Base-by-base conservation (phyloP, 2,797 vertebrate genomes). In the Chromobotia macracanthus region DNA sequence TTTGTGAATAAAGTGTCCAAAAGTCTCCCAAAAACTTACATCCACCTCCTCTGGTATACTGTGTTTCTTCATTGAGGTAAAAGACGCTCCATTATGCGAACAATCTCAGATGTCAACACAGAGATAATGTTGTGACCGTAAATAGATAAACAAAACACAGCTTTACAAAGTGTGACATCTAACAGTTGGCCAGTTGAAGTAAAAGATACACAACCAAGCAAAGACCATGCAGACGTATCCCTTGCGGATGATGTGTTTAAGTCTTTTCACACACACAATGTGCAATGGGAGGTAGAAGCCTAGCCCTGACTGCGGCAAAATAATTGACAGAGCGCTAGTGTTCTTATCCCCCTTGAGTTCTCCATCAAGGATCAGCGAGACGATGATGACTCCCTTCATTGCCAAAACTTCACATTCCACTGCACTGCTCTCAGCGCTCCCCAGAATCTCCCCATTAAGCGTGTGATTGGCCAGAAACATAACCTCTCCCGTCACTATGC, bases 401-500 rank as follows among this genome's bases (percentile, higher is more conserved):
- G 98, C 95, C 81, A 99, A 91, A 64, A 99, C 88, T 99, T 99
- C 10, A 99, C 96, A 11, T 31, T 99, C 97, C 81, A 99, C 97
- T 0, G 98, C 97, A 0, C 97, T 96, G 0, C 96, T 95, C 88
- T 99, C 96, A 0, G 98, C 96, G 56, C 96, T 99, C n/a, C 97
- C 94, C 77, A 99, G 93, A 69, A 99, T 99, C 92, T 99, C 98
- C 16, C 98, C 97, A 11, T 99, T 99, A 9, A 99, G 91, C 0
- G 97, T 99, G 82, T 99, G 98, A 85, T 98, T 99, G 74, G 97
- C 97, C 89, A 99, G 87, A 79, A 99, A 99, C 18, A 96, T 98
- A 88, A 98, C 95, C 89, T 99, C 98, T 75, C 95, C n/a, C 95
- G 0, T 99, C 97, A 8, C 95, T 96, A 81, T 98, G 95, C 83